These are phyloP conservation scores for Alethe castanea DNA, from an alignment of 2,113 vertebrate genomes.

Conservation along the genomic window DNA sequence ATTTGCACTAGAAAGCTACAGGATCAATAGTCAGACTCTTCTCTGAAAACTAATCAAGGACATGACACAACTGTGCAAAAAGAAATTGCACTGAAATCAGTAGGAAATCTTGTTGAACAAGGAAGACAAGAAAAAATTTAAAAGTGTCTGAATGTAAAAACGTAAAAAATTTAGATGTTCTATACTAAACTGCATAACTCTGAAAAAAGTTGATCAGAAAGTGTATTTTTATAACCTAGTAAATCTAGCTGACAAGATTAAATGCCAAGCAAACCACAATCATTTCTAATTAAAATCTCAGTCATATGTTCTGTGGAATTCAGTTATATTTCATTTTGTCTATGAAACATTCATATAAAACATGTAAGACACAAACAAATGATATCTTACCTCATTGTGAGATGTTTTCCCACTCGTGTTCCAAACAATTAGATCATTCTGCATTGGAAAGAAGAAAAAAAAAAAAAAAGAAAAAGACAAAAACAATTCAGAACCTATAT, in stretches of 20 bases:
- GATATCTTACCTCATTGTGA: slow-evolving; percentile 67
- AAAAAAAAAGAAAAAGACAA: too few species aligned
- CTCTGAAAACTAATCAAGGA: not conserved
- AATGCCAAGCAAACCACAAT: not conserved
- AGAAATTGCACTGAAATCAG: not conserved
- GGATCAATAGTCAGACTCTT: not conserved
- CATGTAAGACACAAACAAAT: not conserved
- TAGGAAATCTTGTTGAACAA: not conserved
- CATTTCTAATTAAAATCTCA: not conserved
- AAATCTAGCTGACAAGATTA: not conserved
- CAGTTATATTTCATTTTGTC: not conserved
- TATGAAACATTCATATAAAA: not conserved
- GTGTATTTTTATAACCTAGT: not conserved
- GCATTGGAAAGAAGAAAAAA: not conserved
- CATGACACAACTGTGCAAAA: not conserved
- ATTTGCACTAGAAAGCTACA: fast-evolving
- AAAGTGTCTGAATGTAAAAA: not conserved
- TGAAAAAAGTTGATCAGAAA: not conserved
- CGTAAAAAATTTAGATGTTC: not conserved
- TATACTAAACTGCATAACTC: not conserved
- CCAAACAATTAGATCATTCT: slow-evolving; percentile 66
- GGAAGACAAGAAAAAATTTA: not conserved
- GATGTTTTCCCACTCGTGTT: slow-evolving; percentile 63
- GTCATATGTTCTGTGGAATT: not conserved
- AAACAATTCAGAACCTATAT: not conserved